phyloP scores from a whole-genome alignment of 2,113 vertebrate genomes.

The Pantherophis guttatus region DNA sequence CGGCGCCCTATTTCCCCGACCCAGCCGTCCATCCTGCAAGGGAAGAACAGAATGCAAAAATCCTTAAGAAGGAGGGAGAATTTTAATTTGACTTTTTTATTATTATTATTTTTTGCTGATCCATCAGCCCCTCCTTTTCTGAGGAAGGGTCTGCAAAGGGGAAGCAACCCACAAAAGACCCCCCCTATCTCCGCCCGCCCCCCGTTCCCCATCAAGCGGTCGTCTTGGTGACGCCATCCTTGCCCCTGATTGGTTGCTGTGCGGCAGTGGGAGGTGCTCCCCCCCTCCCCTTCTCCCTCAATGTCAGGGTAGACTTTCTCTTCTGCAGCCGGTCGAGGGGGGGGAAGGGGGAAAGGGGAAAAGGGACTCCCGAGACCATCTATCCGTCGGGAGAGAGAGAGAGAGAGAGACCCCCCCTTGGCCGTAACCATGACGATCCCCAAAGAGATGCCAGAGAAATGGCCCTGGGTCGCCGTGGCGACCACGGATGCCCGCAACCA shows the following conservation, averaged over 20 bases:
- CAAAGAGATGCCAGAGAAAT: conserved; percentile 27
- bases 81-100: neutral
- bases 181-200: rapidly evolving
- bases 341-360: too few species aligned
- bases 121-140: neutral
- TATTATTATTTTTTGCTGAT: neutral
- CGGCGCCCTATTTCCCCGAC: neutral
- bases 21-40: neutral
- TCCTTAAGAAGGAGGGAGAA: neutral
- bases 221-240: neutral
- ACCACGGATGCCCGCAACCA: neutral
- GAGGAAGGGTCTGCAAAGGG: neutral
- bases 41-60: neutral
- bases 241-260: neutral
- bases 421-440: conserved; percentile 22
- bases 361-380: too few species aligned
- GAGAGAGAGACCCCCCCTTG: too few species aligned
- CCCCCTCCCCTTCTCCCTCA: neutral
- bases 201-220: neutral
- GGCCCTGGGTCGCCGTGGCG: conserved; percentile 20
- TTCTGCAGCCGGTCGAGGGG: conserved; percentile 5
- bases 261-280: neutral
- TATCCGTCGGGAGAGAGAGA: neutral
- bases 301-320: conserved; percentile 17
- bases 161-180: neutral